Percentiles rank a stretch among this genome's conserved stretches.
Evolutionary conservation across 2,113 vertebrate species (phyloP).

Genomic region (Seriola aureovittata): DNA sequence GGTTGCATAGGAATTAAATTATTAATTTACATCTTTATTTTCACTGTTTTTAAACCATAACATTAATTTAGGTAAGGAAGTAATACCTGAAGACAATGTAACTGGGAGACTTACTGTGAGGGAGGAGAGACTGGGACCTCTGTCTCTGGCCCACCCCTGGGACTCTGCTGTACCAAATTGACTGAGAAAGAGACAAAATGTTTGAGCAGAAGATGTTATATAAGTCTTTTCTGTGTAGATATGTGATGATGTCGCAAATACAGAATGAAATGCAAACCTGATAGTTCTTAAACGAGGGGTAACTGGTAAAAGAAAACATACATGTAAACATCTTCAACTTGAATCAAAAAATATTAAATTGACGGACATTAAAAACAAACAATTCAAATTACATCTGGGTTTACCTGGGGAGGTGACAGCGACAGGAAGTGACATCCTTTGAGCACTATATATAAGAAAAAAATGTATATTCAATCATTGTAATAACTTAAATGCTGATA

Average conservation of each 20-base stretch:
- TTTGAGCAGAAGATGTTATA: neutral
- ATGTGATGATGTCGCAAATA: neutral
- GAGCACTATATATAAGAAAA: slow-evolving; percentile 64
- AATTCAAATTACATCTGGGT: slow-evolving; percentile 31
- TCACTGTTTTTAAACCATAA: neutral
- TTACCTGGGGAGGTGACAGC: slow-evolving; percentile 89
- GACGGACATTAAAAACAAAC: neutral
- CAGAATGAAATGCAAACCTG: slow-evolving; percentile 72
- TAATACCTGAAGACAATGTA: neutral
- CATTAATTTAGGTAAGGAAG: neutral
- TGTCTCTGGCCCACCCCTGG: slow-evolving; percentile 69
- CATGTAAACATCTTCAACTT: neutral
- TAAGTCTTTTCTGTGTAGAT: neutral
- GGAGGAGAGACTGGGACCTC: slow-evolving; percentile 53
- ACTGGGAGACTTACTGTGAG: slow-evolving; percentile 66
- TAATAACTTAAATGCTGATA: neutral
- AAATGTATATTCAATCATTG: neutral
- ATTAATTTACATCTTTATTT: neutral
- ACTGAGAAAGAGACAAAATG: slow-evolving; percentile 47
- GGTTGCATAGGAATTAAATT: neutral
- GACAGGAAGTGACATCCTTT: slow-evolving; percentile 87
- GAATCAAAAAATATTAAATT: neutral
- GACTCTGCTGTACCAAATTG: slow-evolving; percentile 66
- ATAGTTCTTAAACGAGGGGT: slow-evolving; percentile 82
- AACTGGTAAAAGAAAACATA: slow-evolving; percentile 78